Base-by-base conservation (phyloP, 1,140 invertebrate species). In the Zaprionus nigranus region DNA sequence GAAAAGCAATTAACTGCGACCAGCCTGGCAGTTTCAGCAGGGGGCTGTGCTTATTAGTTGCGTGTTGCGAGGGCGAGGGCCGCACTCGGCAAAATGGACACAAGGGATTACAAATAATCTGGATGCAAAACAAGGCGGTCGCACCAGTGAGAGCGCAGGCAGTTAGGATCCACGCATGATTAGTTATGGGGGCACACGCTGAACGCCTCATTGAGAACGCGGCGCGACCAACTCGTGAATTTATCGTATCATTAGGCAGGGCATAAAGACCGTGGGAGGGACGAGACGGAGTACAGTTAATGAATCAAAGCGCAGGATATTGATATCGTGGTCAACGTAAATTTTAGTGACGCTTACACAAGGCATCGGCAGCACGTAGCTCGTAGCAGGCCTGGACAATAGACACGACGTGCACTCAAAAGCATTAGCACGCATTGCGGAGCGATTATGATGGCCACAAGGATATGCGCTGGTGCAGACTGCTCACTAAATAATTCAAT, bases 201-300 rank as follows among this genome's bases (percentile, higher is more conserved):
- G 54, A 63, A 81, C 71, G 84, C 75, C 81, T 79, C 85, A 88
- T 90, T 88, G 85, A 57, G 64, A 53, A 49, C 51, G 53, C 43
- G 51, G 69, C 53, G 64, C 70, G 64, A 71, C 65, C 75, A 69
- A 51, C 75, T 84, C 75, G 81, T 72, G 84, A 77, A 90, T 85
- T 90, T 79, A 90, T 36, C 85, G 85, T 77, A 71, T 90, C 85
- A 90, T 90, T 90, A 90, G 64, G 85, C 81, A 84, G 53, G 30
- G 60, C 62, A 81, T 69, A 87, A 81, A 72, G 65, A 36, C 34
- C 30, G 38, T 6, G 26, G 15, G 22, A n/a, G 15, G 58, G 13
- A n/a, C 17, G 24, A 11, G 5, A 28, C 22, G 15, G 5, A 24
- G 6, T 13, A 3, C n/a, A 43, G 43, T 57, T 61, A 81, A 60